phyloP scores from a whole-genome alignment of 2,797 vertebrate species.

The Thamnophis elegans region DNA sequence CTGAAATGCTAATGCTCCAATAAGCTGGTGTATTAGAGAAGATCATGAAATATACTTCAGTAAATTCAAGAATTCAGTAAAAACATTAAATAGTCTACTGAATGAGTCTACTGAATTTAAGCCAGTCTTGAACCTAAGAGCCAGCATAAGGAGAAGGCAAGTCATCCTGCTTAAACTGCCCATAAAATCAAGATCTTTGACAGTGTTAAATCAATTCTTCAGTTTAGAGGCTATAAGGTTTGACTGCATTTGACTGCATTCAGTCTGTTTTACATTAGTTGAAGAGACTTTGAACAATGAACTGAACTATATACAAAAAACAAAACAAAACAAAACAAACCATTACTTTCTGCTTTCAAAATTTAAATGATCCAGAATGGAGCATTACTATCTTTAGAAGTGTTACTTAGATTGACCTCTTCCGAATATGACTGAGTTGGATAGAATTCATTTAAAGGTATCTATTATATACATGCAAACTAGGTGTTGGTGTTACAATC shows the following conservation, averaged over 20 bases:
- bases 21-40: neutral
- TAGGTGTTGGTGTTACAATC: neutral
- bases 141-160: neutral
- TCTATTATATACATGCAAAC: neutral
- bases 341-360: neutral
- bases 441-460: conserved; percentile 1
- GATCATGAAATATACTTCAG: neutral
- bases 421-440: neutral
- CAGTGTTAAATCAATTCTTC: neutral
- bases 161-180: too few relatives aligned
- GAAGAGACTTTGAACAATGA: neutral
- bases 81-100: neutral
- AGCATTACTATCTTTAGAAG: neutral
- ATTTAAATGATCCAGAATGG: neutral
- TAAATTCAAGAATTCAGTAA: too few relatives aligned
- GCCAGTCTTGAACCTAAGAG: neutral
- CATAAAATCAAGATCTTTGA: neutral
- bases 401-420: neutral
- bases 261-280: neutral
- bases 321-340: neutral
- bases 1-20: conserved; percentile 1
- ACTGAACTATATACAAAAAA: neutral
- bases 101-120: neutral
- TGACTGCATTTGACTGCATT: neutral
- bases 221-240: neutral